Evolutionary conservation across 2,113 vertebrate genomes (phyloP).

Genomic region (Spilogale gracilis): DNA sequence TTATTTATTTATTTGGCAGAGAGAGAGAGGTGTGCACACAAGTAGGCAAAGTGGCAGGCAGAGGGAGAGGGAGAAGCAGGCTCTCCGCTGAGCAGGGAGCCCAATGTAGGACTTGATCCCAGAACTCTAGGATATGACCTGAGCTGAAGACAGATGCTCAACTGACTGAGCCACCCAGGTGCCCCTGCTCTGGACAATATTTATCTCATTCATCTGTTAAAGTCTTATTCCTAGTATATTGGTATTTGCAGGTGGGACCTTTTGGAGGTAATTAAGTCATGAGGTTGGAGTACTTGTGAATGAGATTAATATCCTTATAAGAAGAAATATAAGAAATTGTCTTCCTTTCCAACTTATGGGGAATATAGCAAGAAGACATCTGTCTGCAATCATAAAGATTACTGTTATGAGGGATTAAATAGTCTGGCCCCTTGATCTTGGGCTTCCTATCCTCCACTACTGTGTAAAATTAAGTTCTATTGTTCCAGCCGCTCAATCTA

Average conservation of each 20-base stretch:
- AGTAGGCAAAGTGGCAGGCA: no score
- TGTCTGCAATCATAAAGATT: not conserved
- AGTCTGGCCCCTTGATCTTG: not conserved
- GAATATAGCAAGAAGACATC: not conserved
- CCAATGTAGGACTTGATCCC: no score
- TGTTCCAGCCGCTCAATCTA: not conserved
- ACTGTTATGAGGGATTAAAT: not conserved
- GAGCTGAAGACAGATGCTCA: no score
- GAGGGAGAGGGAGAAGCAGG: no score
- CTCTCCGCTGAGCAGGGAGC: no score
- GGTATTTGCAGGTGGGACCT: not conserved
- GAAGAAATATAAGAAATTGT: not conserved
- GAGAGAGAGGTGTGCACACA: no score
- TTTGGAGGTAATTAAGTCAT: not conserved
- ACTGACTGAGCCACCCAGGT: no score
- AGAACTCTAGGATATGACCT: no score
- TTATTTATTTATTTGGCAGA: no score
- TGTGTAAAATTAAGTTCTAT: not conserved
- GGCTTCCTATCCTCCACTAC: not conserved
- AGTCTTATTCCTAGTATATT: not conserved
- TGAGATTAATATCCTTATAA: not conserved
- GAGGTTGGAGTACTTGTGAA: not conserved
- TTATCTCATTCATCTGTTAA: not conserved
- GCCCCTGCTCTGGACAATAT: not conserved
- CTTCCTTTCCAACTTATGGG: not conserved